phyloP scores from a whole-genome alignment of 2,797 vertebrate species.

The Gambusia yucatana region DNA sequence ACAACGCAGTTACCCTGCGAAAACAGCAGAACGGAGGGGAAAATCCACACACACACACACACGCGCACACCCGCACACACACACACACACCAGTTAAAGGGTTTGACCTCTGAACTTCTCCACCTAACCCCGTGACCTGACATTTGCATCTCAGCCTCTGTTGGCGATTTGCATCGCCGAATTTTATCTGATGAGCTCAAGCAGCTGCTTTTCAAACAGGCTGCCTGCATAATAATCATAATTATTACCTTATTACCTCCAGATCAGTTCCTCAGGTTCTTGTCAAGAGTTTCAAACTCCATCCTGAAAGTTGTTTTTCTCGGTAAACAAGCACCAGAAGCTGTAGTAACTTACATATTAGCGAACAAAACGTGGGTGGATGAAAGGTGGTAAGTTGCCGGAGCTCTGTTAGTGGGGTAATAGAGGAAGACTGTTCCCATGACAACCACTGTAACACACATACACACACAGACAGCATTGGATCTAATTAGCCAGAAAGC shows the following conservation, averaged over 20 bases:
- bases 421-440: conserved; percentile 62
- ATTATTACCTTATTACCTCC: neutral
- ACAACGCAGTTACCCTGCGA: conserved; percentile 13
- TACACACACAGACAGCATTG: conserved; percentile 31
- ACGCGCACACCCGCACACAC: no score
- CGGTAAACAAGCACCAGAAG: conserved; percentile 6
- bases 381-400: conserved; percentile 49
- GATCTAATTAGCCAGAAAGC: conserved; percentile 72
- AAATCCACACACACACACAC: neutral
- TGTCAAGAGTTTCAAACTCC: neutral
- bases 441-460: conserved; percentile 64
- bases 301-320: conserved; percentile 7
- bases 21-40: conserved; percentile 25
- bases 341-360: conserved; percentile 25
- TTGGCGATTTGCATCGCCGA: neutral
- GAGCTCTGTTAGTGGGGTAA: conserved; percentile 61
- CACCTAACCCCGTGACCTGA: conserved; percentile 17
- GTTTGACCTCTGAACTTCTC: conserved; percentile 31
- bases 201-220: neutral
- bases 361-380: conserved; percentile 44
- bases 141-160: conserved; percentile 24
- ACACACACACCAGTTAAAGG: conserved; percentile 15
- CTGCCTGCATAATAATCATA: neutral
- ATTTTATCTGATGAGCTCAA: neutral
- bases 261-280: neutral